Base-by-base conservation (phyloP, 2,888 invertebrate genomes). In the Drosophila diplacantha region DNA sequence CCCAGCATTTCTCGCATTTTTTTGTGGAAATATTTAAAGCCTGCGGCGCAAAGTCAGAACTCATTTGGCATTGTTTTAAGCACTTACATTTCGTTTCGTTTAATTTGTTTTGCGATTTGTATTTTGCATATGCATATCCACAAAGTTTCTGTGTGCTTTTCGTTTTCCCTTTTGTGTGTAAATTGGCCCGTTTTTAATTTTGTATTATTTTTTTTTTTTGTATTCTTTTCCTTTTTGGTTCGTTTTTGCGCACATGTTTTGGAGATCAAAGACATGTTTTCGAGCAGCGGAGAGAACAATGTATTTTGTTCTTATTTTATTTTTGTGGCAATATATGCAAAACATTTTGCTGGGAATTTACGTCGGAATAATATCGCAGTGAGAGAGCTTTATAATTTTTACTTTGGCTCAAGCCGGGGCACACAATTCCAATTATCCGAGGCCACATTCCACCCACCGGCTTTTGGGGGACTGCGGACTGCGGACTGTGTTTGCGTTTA, bases 201-300 rank as follows among this genome's bases (percentile, higher is more conserved):
- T 51, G 37, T 57, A 50, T 54, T 68, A 44, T 44, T 44, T 44
- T 11, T 43, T 26, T 44, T 44, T 44, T 11, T 43, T 26, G 24
- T 44, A 29, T 29, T 44, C 5, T 18, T 44, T 44, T 26, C 1
- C 0, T 41, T 55, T 52, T 49, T 24, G 54, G 59, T 37, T 41
- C 49, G 22, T 50, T 54, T 59, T 64, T 58, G 54, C 53, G 65
- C 58, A 61, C 61, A 67, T 72, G 64, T 77, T 65, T 76, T 81
- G 69, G 75, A 81, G 85, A 81, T 84, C 81, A 84, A 81, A 81
- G 80, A 83, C 80, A 84, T 81, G 79, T 72, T 81, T 83, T 63
- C 65, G 53, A 56, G 53, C 57, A 47, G 61, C 75, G 52, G 60
- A 57, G 51, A 56, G 66, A 63, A 57, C 38, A 66, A 51, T 54